Conservation (phyloP, 1,140 invertebrate species). For the Orchesella cincta region DNA sequence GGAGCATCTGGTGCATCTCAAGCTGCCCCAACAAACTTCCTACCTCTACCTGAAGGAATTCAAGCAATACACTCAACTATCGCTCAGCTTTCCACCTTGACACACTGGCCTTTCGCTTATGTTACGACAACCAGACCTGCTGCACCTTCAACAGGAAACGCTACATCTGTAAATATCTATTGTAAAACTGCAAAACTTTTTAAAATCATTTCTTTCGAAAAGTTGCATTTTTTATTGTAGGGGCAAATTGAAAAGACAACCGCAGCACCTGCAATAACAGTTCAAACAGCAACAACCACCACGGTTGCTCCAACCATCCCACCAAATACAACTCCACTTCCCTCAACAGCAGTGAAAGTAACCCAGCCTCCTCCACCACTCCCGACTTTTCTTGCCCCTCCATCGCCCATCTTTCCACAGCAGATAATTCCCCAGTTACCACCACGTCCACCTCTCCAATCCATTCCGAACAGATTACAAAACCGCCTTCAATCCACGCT, state of each 20-base stretch:
- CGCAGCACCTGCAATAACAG: neutral
- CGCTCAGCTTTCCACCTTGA: neutral
- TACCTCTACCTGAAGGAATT: neutral
- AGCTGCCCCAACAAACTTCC: neutral
- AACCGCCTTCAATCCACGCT: neutral
- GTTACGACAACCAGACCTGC: neutral
- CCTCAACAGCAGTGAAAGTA: too few species aligned
- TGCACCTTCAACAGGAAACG: neutral
- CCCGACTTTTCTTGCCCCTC: too few species aligned
- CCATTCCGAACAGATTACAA: neutral
- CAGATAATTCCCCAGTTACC: too few species aligned
- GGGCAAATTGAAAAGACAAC: too few species aligned
- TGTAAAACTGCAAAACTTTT: too few species aligned
- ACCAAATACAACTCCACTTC: neutral
- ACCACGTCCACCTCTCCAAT: neutral
- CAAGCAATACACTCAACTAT: conserved; percentile 3
- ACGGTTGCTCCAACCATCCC: neutral
- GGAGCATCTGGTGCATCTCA: neutral
- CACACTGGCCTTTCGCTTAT: conserved; percentile 11
- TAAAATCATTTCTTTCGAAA: too few species aligned
- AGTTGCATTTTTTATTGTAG: too few species aligned
- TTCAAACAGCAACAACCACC: neutral
- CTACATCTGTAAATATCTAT: too few species aligned
- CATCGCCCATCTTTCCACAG: too few species aligned
- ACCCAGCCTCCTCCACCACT: too few species aligned